Evolutionary conservation across 2,888 invertebrate genomes (phyloP), one percentile per base, ranked within the genome.

Genomic region (Dicycla oo): DNA sequence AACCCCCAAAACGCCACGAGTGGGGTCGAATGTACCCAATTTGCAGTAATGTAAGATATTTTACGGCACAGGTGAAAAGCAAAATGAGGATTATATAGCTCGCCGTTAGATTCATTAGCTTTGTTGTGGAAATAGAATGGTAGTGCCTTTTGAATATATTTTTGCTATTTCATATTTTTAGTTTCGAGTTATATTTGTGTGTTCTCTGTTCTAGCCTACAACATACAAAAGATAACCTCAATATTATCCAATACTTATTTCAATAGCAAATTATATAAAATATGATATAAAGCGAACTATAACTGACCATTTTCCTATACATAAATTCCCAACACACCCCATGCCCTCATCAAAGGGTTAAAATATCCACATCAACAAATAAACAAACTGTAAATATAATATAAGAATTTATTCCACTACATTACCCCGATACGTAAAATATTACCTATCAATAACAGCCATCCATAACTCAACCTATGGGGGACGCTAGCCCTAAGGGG

Each of bases 1-100:
- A 83, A 86, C 86, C 78, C 82, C 82, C 82, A 84, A 83, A 85
- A 80, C 75, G 76, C 54, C 65, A 69, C 63, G 73, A 82, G 74
- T 80, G 69, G 73, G 75, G 68, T 73, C 72, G 88, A 89, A 87
- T 88, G 89, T 86, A 88, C 86, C 89, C 91, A 91, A 92, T 92
- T 91, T 91, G 90, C 90, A 91, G 88, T 93, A 92, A 92, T 91
- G 89, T 89, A 88, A 86, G 89, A 85, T 88, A 88, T 89, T 90
- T 90, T 88, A 89, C 84, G 79, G 82, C 69, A 83, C 81, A 88
- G 86, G 87, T 88, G 85, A 81, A 80, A 84, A 86, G 81, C 78
- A 85, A 83, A 88, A 86, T 83, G 78, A 78, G 83, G 83, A 83
- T 87, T 86, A 87, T 87, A 86, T 85, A 83, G 80, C 72, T 82